Base-by-base conservation (phyloP, 2,888 invertebrate species). In the Coenonympha arcania region DNA sequence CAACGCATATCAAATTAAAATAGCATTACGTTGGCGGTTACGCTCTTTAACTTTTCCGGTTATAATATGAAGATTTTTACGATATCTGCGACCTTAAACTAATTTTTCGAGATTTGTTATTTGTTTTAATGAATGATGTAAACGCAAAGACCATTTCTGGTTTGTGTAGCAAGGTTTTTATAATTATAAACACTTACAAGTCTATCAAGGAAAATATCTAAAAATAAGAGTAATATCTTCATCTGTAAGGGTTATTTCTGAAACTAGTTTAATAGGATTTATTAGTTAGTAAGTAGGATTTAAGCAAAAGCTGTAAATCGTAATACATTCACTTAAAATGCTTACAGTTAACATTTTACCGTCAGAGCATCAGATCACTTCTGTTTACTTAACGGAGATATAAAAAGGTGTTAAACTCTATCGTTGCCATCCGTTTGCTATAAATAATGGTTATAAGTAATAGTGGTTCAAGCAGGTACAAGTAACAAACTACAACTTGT, bases 11-110 rank as follows among this genome's bases (percentile, higher is more conserved):
- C 31, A 30, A 47, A 20, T 39, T 31, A 39, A 22, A 39, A 39
- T 47, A 39, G 22, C 39, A 39, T 47, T 39, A 40, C 19, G 39
- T 39, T 31, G 15, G 30, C 40, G 39, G 48, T 16, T 42, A 9
- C 31, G 44, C 44, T 40, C 50, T 39, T 50, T 39, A 39, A 40
- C 16, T 45, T 46, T 41, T 45, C 41, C 28, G 33, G 45, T 40
- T 50, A n/a, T 11, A 30, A 28, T 19, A 18, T 4, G 20, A 49
- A 37, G 19, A 41, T 45, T 26, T 41, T 26, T n/a, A n/a, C 24
- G 16, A 57, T 45, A 46, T 43, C 33, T 31, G 47, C 22, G 52
- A 31, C 47, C 49, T 52, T 52, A 52, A 44, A 49, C 36, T 49
- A 34, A 34, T 54, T 54, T 45, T 4, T 34, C 18, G 18, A 16